Percentiles rank a stretch among this genome's conserved stretches.
Conservation (phyloP, 2,888 invertebrate genomes). For the Synergus gifuensis region DNA sequence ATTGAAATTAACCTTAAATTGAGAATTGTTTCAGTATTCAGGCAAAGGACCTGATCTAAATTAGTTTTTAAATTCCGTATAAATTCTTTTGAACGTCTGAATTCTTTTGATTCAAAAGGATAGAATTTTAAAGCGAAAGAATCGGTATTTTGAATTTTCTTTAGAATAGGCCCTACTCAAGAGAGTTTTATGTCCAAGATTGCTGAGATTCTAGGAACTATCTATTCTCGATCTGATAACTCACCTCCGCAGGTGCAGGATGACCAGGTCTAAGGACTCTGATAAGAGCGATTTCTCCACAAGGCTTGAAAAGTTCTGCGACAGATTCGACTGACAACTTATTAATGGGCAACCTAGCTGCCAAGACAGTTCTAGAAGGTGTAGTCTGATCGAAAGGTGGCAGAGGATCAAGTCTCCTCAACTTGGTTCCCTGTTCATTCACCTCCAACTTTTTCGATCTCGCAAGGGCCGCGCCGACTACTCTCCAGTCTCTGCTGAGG, state of each 20-base stretch:
- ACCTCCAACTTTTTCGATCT: slow-evolving; percentile 90
- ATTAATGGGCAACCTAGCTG: slow-evolving; percentile 90
- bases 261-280: slow-evolving; percentile 93
- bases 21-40: too few relatives aligned
- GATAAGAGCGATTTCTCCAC: slow-evolving; percentile 94
- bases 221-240: background rate
- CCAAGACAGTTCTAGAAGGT: slow-evolving; percentile 94
- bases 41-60: too few relatives aligned
- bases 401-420: slow-evolving; percentile 90
- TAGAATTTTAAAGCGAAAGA: too few relatives aligned
- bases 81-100: too few relatives aligned
- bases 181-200: background rate
- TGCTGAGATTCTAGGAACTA: background rate
- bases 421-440: slow-evolving; percentile 93
- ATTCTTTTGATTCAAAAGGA: too few relatives aligned
- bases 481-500: slow-evolving; percentile 95
- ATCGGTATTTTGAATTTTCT: background rate
- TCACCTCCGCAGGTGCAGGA: slow-evolving; percentile 89
- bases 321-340: slow-evolving; percentile 93
- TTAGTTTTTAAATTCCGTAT: too few relatives aligned
- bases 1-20: background rate
- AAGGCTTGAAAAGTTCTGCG: slow-evolving; percentile 92
- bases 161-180: background rate
- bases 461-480: slow-evolving; percentile 91
- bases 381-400: slow-evolving; percentile 95